Evolutionary conservation across 2,888 invertebrate species (phyloP), one percentile per base, ranked within the genome.

Genomic region (Prenolepis imparis): DNA sequence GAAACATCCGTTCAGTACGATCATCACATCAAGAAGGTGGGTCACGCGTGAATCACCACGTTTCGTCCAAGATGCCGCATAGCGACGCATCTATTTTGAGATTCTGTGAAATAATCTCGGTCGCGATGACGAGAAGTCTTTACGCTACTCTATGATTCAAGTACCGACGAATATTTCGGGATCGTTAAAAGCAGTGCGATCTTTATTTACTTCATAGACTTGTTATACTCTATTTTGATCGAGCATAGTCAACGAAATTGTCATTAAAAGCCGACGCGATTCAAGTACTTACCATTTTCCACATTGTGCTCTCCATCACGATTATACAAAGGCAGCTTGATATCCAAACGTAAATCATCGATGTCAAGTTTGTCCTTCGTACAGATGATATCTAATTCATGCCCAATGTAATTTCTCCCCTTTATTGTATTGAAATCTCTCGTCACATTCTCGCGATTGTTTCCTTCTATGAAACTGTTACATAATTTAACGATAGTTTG

Each of bases 1-100:
- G 41, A 39, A 72, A 48, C 41, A 61, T 70, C 32, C 64, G 41
- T 80, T 70, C 32, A 67, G 41, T 78, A 85, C 32, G 84, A 88
- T 90, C 85, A 61, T 64, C 66, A 83, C 85, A 61, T 66, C 64
- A 82, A 84, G 89, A 92, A 92, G 92, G 88, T 92, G 89, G 92
- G 92, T 91, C 92, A 91, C 84, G 81, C 80, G 83, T 93, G 93
- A 93, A 90, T 93, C 93, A 92, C 86, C 86, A 87, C 57, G 70
- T 74, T 92, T 91, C 88, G 86, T 88, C 87, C 91, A 91, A 91
- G 90, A 91, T 88, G 91, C 86, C 86, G 88, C 91, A 91, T 90
- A 89, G 91, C 90, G 91, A 91, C 90, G 87, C 82, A 87, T 91
- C 93, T 93, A 93, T 93, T 93, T 93, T 89, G 72, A 89, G 91